These are phyloP conservation scores for Limnephilus auricula DNA, from an alignment of 2,888 invertebrate genomes.

Conservation along the genomic window DNA sequence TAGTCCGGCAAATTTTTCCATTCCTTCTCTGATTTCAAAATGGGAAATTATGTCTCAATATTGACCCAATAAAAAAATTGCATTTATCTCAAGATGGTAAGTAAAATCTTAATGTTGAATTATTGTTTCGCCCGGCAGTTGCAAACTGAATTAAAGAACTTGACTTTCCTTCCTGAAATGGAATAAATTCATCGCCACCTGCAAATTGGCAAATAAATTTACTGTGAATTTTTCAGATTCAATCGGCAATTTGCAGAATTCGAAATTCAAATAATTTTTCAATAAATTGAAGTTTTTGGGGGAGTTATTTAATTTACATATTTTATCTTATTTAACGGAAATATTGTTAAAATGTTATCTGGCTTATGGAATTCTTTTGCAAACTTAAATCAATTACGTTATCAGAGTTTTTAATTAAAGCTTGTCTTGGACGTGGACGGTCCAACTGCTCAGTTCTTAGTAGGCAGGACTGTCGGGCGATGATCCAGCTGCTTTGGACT, in stretches of 20 bases:
- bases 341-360: neutral
- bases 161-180: neutral
- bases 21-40: too few species aligned
- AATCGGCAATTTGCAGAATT: neutral
- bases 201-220: neutral
- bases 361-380: neutral
- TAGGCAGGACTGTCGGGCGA: too few species aligned
- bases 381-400: neutral
- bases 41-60: slow-evolving; percentile 17
- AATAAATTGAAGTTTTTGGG: neutral
- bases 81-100: neutral
- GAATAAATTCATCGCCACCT: neutral
- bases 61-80: neutral
- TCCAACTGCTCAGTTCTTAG: too few species aligned
- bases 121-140: neutral
- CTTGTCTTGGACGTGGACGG: too few species aligned
- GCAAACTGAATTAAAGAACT: neutral
- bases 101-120: neutral
- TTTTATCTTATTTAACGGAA: neutral
- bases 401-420: too few species aligned
- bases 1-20: neutral
- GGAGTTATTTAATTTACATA: neutral
- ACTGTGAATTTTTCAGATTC: neutral
- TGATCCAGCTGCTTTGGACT: too few species aligned
- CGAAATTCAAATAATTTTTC: neutral